phyloP scores from a whole-genome alignment of 2,797 vertebrate species.

The Eupleurogrammus muticus region DNA sequence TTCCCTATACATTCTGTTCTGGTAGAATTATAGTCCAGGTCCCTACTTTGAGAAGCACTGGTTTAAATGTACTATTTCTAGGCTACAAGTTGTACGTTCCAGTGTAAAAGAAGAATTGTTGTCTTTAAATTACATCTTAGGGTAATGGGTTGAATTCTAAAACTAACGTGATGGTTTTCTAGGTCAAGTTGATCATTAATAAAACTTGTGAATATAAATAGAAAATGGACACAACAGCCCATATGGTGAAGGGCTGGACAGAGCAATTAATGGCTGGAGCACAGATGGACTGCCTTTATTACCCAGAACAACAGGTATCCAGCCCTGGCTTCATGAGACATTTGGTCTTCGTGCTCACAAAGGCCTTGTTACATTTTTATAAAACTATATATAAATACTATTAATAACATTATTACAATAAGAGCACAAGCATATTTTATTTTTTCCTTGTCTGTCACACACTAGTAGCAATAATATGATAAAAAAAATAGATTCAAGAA shows the following conservation, averaged over 20 bases:
- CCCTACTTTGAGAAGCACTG: no score
- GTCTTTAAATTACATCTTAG: no score
- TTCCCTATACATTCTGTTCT: no score
- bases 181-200: slow-evolving; percentile 76
- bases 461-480: not conserved
- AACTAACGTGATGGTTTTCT: slow-evolving; percentile 6
- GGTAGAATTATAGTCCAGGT: no score
- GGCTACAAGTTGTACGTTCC: no score
- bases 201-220: slow-evolving; percentile 52
- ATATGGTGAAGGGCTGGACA: slow-evolving; percentile 46
- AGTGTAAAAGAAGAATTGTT: no score
- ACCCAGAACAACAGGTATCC: slow-evolving; percentile 59
- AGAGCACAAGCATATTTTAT: not conserved
- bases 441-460: no score
- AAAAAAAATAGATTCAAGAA: no score
- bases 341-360: slow-evolving; percentile 9
- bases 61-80: no score
- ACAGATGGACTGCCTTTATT: slow-evolving; percentile 72
- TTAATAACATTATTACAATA: slow-evolving; percentile 6
- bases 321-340: slow-evolving; percentile 17
- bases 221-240: slow-evolving; percentile 53
- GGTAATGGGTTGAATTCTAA: no score
- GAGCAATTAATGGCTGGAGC: slow-evolving; percentile 48
- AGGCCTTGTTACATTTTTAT: not conserved
- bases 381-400: no score